Percentiles rank a stretch among this genome's conserved stretches.
These are phyloP conservation scores for Trissolcus basalis DNA, from an alignment of 1,140 invertebrate species.

Conservation along the genomic window DNA sequence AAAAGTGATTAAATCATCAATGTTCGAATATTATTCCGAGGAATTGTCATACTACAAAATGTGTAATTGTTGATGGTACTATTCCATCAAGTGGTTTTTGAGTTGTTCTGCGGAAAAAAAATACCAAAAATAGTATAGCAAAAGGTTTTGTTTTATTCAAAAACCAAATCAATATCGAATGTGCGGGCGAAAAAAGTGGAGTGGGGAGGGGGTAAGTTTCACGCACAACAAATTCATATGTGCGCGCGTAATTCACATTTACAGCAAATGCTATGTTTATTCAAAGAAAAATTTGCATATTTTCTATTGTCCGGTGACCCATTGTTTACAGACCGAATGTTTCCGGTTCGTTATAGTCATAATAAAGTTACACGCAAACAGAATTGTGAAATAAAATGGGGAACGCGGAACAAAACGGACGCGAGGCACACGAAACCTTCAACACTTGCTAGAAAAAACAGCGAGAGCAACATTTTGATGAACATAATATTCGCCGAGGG, in stretches of 20 bases:
- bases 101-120: constrained; percentile 41
- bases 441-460: constrained; percentile 22
- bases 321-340: constrained; percentile 58
- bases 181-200: constrained; percentile 26
- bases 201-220: constrained; percentile 1
- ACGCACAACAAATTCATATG: constrained; percentile 36
- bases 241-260: constrained; percentile 53
- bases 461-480: constrained; percentile 38
- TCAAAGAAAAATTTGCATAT: constrained; percentile 61
- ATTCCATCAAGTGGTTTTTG: no score
- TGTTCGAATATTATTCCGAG: no score
- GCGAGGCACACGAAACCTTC: constrained; percentile 33
- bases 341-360: constrained; percentile 59
- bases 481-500: constrained; percentile 33
- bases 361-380: constrained; percentile 61
- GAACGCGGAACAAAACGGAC: constrained; percentile 43
- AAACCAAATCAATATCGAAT: constrained; percentile 54
- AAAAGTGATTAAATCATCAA: no score
- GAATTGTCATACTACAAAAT: no score
- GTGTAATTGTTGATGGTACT: no score
- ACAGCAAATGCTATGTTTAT: constrained; percentile 60
- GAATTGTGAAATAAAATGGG: constrained; percentile 60
- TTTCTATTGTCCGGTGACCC: constrained; percentile 56
- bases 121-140: constrained; percentile 35
- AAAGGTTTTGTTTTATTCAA: constrained; percentile 51